Evolutionary conservation across 2,888 invertebrate genomes (phyloP).

Genomic region (Caenorhabditis sulstoni): DNA sequence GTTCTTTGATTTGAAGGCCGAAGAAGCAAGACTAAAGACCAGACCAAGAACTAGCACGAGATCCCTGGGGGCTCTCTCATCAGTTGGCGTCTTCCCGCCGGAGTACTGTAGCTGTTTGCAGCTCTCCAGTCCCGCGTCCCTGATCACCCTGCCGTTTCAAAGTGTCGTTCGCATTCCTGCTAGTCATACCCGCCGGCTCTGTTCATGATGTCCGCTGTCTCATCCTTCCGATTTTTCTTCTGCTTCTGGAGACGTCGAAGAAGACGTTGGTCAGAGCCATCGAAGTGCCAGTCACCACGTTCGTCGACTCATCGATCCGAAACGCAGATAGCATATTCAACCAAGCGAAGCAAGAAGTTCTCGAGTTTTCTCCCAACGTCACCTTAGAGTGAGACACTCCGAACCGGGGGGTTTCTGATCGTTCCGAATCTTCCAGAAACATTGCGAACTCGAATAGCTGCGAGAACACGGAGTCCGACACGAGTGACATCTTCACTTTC

Average conservation of each 20-base stretch:
- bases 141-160: conserved; percentile 25
- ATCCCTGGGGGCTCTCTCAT: too few relatives aligned
- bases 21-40: too few relatives aligned
- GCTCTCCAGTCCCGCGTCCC: not conserved
- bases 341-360: conserved; percentile 34
- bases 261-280: not conserved
- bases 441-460: conserved; percentile 21
- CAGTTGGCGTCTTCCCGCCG: too few relatives aligned
- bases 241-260: conserved; percentile 20
- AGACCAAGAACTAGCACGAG: too few relatives aligned
- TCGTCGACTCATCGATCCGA: conserved; percentile 35
- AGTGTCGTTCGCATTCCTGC: conserved; percentile 29
- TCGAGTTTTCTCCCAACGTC: conserved; percentile 42
- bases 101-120: not conserved
- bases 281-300: conserved; percentile 36
- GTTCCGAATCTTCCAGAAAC: conserved; percentile 49
- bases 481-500: conserved; percentile 31
- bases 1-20: too few relatives aligned
- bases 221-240: conserved; percentile 2
- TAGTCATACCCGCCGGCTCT: not conserved
- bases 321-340: conserved; percentile 43
- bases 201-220: conserved; percentile 12
- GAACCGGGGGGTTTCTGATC: not conserved
- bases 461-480: conserved; percentile 26
- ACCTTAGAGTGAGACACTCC: conserved; percentile 32